Conservation (phyloP, 2,888 invertebrate species). For the Electrophaes corylata region DNA sequence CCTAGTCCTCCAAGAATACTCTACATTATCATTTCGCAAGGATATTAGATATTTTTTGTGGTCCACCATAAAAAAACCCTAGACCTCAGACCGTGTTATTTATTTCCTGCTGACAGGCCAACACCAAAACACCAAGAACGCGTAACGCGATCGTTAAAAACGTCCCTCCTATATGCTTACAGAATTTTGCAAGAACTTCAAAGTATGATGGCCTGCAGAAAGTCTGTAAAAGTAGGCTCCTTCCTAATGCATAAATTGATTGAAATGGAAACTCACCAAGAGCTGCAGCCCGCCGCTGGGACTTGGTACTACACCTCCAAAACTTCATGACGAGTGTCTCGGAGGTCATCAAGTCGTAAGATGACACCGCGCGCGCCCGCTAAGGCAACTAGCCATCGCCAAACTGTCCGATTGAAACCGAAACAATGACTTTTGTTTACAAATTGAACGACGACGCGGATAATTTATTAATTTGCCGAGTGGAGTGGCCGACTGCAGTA, state of each 20-base stretch:
- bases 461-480: slow-evolving; percentile 75
- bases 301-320: slow-evolving; percentile 74
- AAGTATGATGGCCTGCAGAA: slow-evolving; percentile 11
- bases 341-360: slow-evolving; percentile 51
- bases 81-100: background rate
- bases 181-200: slow-evolving; percentile 40
- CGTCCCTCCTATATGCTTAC: slow-evolving; percentile 28
- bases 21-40: too few relatives aligned
- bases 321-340: slow-evolving; percentile 67
- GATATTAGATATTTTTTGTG: too few relatives aligned
- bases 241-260: slow-evolving; percentile 7
- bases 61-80: too few relatives aligned
- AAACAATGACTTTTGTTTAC: slow-evolving; percentile 84
- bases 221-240: slow-evolving; percentile 8
- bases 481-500: slow-evolving; percentile 60
- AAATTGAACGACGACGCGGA: slow-evolving; percentile 68
- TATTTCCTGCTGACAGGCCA: background rate
- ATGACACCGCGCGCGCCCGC: slow-evolving; percentile 66
- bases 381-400: slow-evolving; percentile 69
- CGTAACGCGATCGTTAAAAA: background rate
- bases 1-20: too few relatives aligned
- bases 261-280: slow-evolving; percentile 55
- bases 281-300: slow-evolving; percentile 57
- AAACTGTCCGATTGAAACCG: slow-evolving; percentile 72
- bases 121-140: background rate